Evolutionary conservation across 2,888 invertebrate genomes (phyloP).

Genomic region (Ochropacha duplaris): DNA sequence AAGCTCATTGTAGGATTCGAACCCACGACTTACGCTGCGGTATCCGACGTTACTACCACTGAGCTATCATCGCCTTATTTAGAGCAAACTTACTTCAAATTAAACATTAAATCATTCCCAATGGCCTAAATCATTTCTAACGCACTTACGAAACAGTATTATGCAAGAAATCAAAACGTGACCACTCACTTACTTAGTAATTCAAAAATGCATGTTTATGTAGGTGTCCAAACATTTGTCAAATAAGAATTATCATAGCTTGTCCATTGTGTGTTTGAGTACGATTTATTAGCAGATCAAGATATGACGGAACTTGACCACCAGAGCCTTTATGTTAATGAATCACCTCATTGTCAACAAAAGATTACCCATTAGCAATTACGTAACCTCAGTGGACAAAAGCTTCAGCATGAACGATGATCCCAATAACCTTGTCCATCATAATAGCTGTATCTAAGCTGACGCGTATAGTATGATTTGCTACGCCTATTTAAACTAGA

Average conservation of each 20-base stretch:
- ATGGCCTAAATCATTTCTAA: not conserved
- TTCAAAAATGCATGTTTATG: constrained; percentile 1
- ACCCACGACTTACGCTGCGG: too few relatives aligned
- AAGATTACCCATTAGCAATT: constrained; percentile 19
- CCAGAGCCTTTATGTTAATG: constrained; percentile 1
- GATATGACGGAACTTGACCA: constrained; percentile 3
- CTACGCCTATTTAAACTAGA: constrained; percentile 49
- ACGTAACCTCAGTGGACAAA: constrained; percentile 19
- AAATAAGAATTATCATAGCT: not conserved
- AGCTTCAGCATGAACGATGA: constrained; percentile 23
- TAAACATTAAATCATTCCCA: not conserved
- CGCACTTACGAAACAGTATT: not conserved
- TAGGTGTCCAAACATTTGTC: constrained; percentile 5
- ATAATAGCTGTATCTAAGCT: constrained; percentile 39
- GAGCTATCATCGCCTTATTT: too few relatives aligned
- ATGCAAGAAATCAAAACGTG: not conserved
- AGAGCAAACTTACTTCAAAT: not conserved
- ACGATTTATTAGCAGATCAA: constrained; percentile 1
- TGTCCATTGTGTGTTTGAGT: constrained; percentile 1
- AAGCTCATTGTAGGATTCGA: too few relatives aligned
- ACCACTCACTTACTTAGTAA: not conserved
- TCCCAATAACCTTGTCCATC: constrained; percentile 38
- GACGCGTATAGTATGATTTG: constrained; percentile 43
- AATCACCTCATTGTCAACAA: constrained; percentile 12
- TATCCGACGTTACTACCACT: too few relatives aligned